Evolutionary conservation across 2,888 invertebrate genomes (phyloP), one percentile per base, ranked within the genome.

Genomic region (Crioceris asparagi): DNA sequence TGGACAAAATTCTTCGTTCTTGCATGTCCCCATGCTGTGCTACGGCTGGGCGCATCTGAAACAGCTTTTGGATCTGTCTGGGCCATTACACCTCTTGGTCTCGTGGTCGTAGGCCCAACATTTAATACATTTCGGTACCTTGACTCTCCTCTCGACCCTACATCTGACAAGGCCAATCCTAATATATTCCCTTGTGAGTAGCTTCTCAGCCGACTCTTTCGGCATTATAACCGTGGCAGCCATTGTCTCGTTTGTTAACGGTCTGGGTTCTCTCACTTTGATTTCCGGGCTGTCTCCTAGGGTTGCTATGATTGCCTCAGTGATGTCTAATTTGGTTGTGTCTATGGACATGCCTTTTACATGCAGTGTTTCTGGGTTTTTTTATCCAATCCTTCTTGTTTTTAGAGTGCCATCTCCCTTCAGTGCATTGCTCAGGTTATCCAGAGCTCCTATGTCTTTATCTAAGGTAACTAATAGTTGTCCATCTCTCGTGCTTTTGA

Each of bases 41-140:
- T 26, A 29, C 25, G 15, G 18, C 15, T 34, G 16, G 5, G 39
- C 39, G 32, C 42, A 42, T 17, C 25, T 42, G 11, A 29, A 30
- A 19, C 42, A 39, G 4, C 12, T 14, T n/a, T 18, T 23, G 2
- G 15, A 17, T 35, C 32, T 39, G 17, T 38, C 38, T 12, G 32
- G 19, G 8, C 34, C 33, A 3, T 11, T 29, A 2, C 38, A 38
- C 2, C 21, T 10, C 4, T 29, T 15, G 10, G 25, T 14, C 8
- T 14, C 21, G 23, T 38, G 38, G 2, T 35, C 38, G n/a, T 33
- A 34, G 1, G 29, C n/a, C 34, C 38, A 38, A 29, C 34, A 38
- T 11, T 17, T 34, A n/a, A 15, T 11, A 14, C 33, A 39, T 14
- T 35, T 18, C 11, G 11, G 15, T n/a, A 39, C 21, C 10, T 23